Base-by-base conservation (phyloP, 1,140 invertebrate genomes). In the Venturia canescens region DNA sequence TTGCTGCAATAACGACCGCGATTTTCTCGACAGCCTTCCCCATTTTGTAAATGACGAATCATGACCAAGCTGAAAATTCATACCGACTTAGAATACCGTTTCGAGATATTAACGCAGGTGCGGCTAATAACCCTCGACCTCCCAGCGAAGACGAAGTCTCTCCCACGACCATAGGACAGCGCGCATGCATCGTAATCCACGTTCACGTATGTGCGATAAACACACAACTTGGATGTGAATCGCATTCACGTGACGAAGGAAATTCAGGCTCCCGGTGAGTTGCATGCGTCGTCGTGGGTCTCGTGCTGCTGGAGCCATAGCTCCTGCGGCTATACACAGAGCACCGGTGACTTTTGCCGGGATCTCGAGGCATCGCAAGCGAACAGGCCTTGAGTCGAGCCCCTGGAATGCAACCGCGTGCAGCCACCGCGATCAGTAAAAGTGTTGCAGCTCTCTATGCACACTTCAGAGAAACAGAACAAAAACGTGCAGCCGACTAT, bases 341-440 rank as follows among this genome's bases (percentile, higher is more conserved):
- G 34, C 53, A 21, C 16, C 72, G 53, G 53, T 60, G 72, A 76
- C 72, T 76, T 76, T 76, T 76, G 72, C 75, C 75, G 57, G 13
- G 71, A 18, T 15, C 71, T 38, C 75, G 29, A 6, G 26, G 53
- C 23, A 50, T 29, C 26, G 48, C 75, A 7, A 69, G 5, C 72
- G 53, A 53, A 21, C 13, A 57, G 83, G 82, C 84, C 85, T 87
- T 87, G 83, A 86, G 83, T 84, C 80, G 79, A 84, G 82, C 67
- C 82, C 79, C 66, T 83, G 85, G 87, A 88, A 88, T 87, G 87
- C 79, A 82, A 84, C 75, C 60, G 60, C 60, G 60, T 84, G 78
- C 78, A 72, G 27, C 31, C n/a, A n/a, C 31, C 53, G 34, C 53
- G 21, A 79, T 79, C 44, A n/a, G 27, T 44, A 70, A 23, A 57